A percentile compares a stretch with the other conserved stretches of the same genome.
These are phyloP conservation scores for Staurois parvus DNA, from an alignment of 2,797 vertebrate species.

Conservation along the genomic window DNA sequence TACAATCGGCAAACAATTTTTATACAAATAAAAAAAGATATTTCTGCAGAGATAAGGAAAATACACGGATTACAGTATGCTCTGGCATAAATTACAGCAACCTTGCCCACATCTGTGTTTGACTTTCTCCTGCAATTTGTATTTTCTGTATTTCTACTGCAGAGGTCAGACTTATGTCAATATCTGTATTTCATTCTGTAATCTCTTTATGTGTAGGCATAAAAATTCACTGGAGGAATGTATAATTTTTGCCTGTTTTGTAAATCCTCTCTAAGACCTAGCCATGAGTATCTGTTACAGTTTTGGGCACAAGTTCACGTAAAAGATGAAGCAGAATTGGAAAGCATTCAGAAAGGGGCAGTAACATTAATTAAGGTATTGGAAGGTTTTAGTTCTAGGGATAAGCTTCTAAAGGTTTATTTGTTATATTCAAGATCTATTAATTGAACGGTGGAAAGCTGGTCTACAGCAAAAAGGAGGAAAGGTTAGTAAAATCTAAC, in stretches of 20 bases:
- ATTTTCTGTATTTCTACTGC: constrained; percentile 40
- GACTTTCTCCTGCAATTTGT: constrained; percentile 31
- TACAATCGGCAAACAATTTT: background rate
- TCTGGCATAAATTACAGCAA: constrained; percentile 28
- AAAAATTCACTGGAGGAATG: constrained; percentile 48
- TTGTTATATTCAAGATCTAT: constrained; percentile 26
- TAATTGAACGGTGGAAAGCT: background rate
- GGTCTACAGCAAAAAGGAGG: background rate
- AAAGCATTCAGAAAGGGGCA: constrained; percentile 39
- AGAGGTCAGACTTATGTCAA: constrained; percentile 37
- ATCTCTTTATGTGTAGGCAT: constrained; percentile 44
- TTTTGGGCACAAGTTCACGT: constrained; percentile 39
- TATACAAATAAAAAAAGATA: background rate
- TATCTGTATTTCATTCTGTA: constrained; percentile 47
- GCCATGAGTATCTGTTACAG: constrained; percentile 26
- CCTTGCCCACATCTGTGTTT: constrained; percentile 23
- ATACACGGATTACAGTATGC: background rate
- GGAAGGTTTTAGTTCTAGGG: constrained; percentile 44
- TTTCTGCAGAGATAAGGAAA: constrained; percentile 31
- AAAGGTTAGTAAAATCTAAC: background rate
- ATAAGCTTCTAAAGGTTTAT: constrained; percentile 26
- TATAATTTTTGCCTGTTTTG: constrained; percentile 40
- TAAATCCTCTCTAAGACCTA: constrained; percentile 29
- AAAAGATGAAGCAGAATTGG: constrained; percentile 22
- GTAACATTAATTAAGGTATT: constrained; percentile 46